Evolutionary conservation across 2,888 invertebrate species (phyloP).

Genomic region (Amblyjoppa fuscipennis): DNA sequence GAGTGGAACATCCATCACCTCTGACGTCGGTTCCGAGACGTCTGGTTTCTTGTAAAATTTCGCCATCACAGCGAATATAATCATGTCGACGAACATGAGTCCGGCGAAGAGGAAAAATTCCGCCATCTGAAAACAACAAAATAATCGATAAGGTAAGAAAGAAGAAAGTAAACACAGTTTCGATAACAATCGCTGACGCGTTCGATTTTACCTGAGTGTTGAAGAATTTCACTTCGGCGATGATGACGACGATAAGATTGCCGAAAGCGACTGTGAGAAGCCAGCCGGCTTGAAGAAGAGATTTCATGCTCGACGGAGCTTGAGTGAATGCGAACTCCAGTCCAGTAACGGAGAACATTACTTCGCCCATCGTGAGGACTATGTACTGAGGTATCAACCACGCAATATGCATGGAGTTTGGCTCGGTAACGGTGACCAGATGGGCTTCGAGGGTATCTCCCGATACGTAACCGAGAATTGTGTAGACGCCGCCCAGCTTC

Average conservation of each 20-base stretch:
- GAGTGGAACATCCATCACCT: slow-evolving; percentile 56
- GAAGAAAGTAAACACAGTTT: not conserved
- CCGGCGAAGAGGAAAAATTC: slow-evolving; percentile 96
- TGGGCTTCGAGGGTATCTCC: slow-evolving; percentile 70
- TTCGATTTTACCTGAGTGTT: slow-evolving; percentile 89
- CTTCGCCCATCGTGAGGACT: slow-evolving; percentile 96
- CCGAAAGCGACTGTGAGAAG: slow-evolving; percentile 97
- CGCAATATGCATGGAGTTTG: slow-evolving; percentile 92
- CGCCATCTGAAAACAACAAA: slow-evolving; percentile 88
- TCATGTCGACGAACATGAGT: slow-evolving; percentile 93
- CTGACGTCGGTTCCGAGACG: slow-evolving; percentile 73
- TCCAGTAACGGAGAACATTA: slow-evolving; percentile 98
- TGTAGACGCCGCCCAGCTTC: slow-evolving; percentile 89
- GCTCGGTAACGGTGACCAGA: slow-evolving; percentile 87
- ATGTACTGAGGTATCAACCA: slow-evolving; percentile 97
- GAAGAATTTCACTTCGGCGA: slow-evolving; percentile 93
- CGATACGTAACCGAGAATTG: slow-evolving; percentile 86
- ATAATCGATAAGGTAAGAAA: slow-evolving; percentile 1
- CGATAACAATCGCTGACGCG: not conserved
- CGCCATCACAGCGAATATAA: slow-evolving; percentile 93
- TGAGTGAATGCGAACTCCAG: slow-evolving; percentile 98
- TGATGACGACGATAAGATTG: slow-evolving; percentile 95
- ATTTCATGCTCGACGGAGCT: slow-evolving; percentile 97
- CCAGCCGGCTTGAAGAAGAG: slow-evolving; percentile 96
- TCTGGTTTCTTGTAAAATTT: slow-evolving; percentile 91